Conservation (phyloP, 1,140 invertebrate species). For the Zaprionus africanus region DNA sequence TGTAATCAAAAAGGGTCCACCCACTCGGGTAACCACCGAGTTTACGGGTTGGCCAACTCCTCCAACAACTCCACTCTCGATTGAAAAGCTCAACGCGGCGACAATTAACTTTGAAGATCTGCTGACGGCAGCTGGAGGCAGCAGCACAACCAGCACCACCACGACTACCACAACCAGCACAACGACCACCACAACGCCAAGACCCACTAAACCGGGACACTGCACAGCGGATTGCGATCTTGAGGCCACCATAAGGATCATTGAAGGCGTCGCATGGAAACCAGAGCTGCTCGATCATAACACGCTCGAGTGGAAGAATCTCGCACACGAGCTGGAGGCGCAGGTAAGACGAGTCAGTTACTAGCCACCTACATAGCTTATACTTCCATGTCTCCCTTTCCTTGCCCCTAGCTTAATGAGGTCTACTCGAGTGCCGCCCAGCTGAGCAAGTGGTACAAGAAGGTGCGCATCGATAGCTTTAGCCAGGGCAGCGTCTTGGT, state of each 20-base stretch:
- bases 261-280: constrained; percentile 92
- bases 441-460: constrained; percentile 92
- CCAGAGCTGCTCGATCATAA: constrained; percentile 94
- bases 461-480: constrained; percentile 94
- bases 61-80: constrained; percentile 92
- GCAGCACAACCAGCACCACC: constrained; percentile 86
- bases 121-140: constrained; percentile 51
- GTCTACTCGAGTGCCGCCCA: constrained; percentile 91
- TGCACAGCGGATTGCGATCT: constrained; percentile 92
- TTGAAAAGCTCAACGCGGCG: constrained; percentile 91
- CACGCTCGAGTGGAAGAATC: constrained; percentile 92
- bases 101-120: constrained; percentile 84
- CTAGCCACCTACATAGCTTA: not conserved
- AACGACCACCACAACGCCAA: constrained; percentile 89
- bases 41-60: constrained; percentile 95
- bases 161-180: constrained; percentile 91
- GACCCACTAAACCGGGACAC: constrained; percentile 91
- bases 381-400: not conserved
- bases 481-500: constrained; percentile 94
- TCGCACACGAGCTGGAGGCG: constrained; percentile 91
- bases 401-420: constrained; percentile 88
- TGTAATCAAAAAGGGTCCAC: constrained; percentile 92
- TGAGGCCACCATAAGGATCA: constrained; percentile 92
- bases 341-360: constrained; percentile 86
- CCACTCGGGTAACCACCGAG: constrained; percentile 92